Evolutionary conservation across 2,113 vertebrate genomes (phyloP).

Genomic region (Megatriorchis doriae): DNA sequence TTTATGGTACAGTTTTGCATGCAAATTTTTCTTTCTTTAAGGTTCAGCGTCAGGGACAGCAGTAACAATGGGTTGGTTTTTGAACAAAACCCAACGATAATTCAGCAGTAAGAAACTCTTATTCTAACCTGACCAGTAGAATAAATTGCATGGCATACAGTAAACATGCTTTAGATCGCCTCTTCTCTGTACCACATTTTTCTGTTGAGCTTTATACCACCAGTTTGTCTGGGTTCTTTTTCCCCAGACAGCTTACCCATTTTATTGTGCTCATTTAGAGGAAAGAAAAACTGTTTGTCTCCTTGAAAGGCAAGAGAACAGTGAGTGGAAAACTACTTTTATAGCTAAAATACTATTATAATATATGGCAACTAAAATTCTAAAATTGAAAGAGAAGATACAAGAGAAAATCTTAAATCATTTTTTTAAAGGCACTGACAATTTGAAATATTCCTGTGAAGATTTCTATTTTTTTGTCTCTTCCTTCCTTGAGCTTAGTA

Average conservation of each 20-base stretch:
- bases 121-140: constrained; percentile 12
- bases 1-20: neutral
- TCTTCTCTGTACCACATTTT: constrained; percentile 58
- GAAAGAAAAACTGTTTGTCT: constrained; percentile 67
- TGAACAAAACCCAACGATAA: neutral
- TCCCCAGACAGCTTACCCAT: constrained; percentile 44
- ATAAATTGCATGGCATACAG: constrained; percentile 7
- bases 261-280: constrained; percentile 66
- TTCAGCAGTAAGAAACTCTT: constrained; percentile 17
- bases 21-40: neutral
- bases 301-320: constrained; percentile 48
- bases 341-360: constrained; percentile 58
- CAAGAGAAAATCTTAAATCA: constrained; percentile 46
- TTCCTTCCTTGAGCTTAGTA: constrained; percentile 18
- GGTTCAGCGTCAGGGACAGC: neutral
- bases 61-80: neutral
- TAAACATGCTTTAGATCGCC: constrained; percentile 31
- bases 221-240: constrained; percentile 21
- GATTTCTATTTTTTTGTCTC: constrained; percentile 15
- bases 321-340: constrained; percentile 63
- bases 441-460: constrained; percentile 53
- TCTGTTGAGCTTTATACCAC: constrained; percentile 52
- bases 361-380: constrained; percentile 60
- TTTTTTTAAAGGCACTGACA: constrained; percentile 50
- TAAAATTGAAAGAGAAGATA: constrained; percentile 51